These are phyloP conservation scores for Lepidothrix coronata DNA, from an alignment of 2,113 vertebrate species.

Conservation along the genomic window DNA sequence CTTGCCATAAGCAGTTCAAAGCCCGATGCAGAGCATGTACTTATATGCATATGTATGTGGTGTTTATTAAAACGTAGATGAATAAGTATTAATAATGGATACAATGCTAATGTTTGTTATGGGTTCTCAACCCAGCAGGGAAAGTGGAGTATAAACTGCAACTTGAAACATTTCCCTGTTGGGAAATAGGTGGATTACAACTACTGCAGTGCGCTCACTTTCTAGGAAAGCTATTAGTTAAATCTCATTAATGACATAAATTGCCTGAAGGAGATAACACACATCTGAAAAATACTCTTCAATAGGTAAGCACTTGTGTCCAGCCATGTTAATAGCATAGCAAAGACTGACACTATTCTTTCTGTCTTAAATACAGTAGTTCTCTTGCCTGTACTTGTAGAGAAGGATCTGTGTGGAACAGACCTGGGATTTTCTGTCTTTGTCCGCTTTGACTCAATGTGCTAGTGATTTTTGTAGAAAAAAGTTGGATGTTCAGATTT, in stretches of 20 bases:
- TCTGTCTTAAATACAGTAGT: conserved; percentile 1
- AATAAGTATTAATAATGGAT: conserved; percentile 22
- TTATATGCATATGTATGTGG: background rate
- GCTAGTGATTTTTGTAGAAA: background rate
- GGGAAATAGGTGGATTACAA: background rate
- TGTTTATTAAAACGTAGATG: background rate
- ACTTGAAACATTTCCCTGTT: background rate
- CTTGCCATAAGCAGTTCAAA: background rate
- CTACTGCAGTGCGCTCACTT: background rate
- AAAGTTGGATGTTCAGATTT: background rate
- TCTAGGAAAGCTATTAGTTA: background rate
- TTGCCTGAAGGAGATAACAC: background rate
- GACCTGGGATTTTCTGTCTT: background rate
- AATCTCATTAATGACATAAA: background rate
- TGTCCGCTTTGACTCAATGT: background rate
- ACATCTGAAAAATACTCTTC: background rate
- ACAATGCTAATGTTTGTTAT: background rate
- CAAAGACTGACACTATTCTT: background rate
- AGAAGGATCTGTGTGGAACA: conserved; percentile 4
- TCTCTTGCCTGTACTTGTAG: background rate
- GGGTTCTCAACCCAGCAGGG: background rate
- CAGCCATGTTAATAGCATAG: background rate
- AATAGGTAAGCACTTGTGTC: background rate
- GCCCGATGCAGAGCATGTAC: background rate
- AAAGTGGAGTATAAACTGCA: background rate